Percentiles rank a stretch among this genome's conserved stretches.
phyloP scores from a whole-genome alignment of 2,797 vertebrate species.

The Myoxocephalus aenaeus region DNA sequence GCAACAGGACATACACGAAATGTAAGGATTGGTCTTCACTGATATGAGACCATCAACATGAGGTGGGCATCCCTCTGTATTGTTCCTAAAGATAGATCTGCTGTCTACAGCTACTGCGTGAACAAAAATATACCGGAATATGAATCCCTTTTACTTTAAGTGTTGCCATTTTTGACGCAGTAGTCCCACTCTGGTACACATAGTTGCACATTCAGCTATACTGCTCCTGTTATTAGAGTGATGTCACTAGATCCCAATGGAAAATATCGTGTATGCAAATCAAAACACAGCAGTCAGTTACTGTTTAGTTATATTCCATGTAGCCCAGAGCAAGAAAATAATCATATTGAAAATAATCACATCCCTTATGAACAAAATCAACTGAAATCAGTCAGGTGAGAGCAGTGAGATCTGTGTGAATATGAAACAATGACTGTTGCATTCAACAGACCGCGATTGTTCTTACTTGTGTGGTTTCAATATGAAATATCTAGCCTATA shows the following conservation, averaged over 20 bases:
- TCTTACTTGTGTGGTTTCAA: background rate
- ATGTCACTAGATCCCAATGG: background rate
- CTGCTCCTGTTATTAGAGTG: background rate
- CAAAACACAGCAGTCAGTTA: background rate
- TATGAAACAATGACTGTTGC: background rate
- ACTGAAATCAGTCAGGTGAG: background rate
- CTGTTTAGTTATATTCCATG: background rate
- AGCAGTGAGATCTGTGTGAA: background rate
- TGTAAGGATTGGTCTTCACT: background rate
- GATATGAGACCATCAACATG: too few relatives aligned
- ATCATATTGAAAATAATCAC: background rate
- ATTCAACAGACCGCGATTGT: background rate
- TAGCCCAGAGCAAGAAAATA: background rate
- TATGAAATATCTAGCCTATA: background rate
- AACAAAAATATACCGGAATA: background rate
- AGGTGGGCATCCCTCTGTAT: too few relatives aligned
- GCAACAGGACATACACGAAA: background rate
- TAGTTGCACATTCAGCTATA: background rate
- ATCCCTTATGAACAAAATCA: background rate
- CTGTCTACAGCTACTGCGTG: background rate
- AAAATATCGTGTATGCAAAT: background rate
- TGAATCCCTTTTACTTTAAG: fast-evolving
- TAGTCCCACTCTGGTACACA: background rate
- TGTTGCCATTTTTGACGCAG: background rate
- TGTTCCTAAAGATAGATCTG: background rate